These are phyloP conservation scores for Cheumatopsyche charites DNA, from an alignment of 1,140 invertebrate genomes.

Conservation along the genomic window DNA sequence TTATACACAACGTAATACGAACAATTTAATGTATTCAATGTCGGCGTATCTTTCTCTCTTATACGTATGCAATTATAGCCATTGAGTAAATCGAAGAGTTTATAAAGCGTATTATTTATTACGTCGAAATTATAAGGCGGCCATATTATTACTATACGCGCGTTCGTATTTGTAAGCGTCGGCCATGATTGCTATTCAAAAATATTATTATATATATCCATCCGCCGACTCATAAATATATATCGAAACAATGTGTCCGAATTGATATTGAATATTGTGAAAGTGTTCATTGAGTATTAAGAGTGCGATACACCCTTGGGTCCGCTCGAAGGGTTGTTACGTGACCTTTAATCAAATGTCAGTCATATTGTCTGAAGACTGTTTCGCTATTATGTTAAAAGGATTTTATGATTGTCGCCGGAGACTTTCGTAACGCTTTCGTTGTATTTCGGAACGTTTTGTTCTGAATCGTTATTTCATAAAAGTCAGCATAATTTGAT, in stretches of 20 bases:
- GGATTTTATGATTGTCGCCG: conserved; percentile 46
- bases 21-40: conserved; percentile 22
- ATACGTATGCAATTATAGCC: neutral
- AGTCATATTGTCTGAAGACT: conserved; percentile 46
- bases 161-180: neutral
- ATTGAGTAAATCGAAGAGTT: conserved; percentile 17
- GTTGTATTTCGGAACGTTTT: too few species aligned
- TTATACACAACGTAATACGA: too few species aligned
- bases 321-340: conserved; percentile 41
- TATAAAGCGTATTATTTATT: conserved; percentile 27
- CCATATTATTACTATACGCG: conserved; percentile 5
- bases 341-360: conserved; percentile 48
- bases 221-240: neutral
- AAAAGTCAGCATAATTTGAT: too few species aligned
- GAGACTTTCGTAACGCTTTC: too few species aligned
- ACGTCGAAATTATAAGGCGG: conserved; percentile 23
- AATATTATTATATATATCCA: neutral
- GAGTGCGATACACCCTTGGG: conserved; percentile 24
- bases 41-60: conserved; percentile 3
- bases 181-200: conserved; percentile 7
- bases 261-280: conserved; percentile 6
- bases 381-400: conserved; percentile 30
- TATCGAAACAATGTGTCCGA: neutral
- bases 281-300: conserved; percentile 14
- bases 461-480: too few species aligned